A percentile compares a stretch with the other conserved stretches of the same genome.
phyloP scores from a whole-genome alignment of 2,113 vertebrate species.

The Esox niger region DNA sequence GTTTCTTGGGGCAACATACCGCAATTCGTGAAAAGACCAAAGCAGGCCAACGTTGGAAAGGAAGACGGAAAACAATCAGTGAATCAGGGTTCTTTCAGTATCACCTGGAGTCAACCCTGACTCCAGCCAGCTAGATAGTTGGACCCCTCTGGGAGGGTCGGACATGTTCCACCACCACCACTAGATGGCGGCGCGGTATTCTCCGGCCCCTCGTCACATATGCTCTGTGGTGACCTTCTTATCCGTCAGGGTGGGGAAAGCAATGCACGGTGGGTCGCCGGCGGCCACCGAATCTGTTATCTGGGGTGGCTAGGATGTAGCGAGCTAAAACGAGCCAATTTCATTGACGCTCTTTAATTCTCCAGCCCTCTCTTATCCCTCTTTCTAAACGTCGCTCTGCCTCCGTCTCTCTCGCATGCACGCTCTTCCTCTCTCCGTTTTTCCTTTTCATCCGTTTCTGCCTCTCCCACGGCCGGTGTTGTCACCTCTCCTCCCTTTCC shows the following conservation, averaged over 20 bases:
- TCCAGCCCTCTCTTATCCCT: not conserved
- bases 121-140: not conserved
- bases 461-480: not conserved
- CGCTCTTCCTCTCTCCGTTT: not conserved
- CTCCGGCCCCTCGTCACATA: not conserved
- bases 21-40: not conserved
- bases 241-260: not conserved
- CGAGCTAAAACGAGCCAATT: not conserved
- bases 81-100: not conserved
- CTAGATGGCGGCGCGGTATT: not conserved
- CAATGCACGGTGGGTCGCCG: not conserved
- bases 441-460: not conserved
- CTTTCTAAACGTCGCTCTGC: not conserved
- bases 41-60: not conserved
- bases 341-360: not conserved
- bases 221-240: not conserved
- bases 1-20: not conserved
- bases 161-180: not conserved
- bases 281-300: not conserved
- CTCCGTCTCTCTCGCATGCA: not conserved
- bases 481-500: slow-evolving; percentile 2
- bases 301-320: not conserved
- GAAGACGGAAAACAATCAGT: not conserved
- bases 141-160: not conserved
- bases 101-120: not conserved